phyloP scores from a whole-genome alignment of 2,113 vertebrate genomes.

The Clupea harengus region DNA sequence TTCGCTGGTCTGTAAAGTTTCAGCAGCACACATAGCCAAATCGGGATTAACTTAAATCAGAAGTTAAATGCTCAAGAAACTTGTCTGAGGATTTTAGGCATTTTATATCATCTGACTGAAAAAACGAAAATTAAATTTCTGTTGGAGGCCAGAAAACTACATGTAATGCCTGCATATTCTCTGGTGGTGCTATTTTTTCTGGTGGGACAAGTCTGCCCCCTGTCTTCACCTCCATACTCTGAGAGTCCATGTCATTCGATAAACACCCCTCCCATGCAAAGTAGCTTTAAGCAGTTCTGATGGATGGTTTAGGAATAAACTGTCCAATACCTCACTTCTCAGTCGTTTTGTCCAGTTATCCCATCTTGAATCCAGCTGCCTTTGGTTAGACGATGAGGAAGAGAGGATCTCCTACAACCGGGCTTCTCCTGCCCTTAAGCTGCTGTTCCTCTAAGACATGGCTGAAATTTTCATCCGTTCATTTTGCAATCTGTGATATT shows the following conservation, averaged over 20 bases:
- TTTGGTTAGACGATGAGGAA: not conserved
- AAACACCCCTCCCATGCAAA: not conserved
- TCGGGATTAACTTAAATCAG: too few relatives aligned
- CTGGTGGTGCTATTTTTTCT: not conserved
- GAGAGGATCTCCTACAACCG: conserved; percentile 18
- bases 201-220: not conserved
- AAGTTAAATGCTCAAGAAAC: not conserved
- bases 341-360: not conserved
- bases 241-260: not conserved
- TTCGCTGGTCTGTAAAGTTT: not conserved
- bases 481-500: not conserved
- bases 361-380: conserved; percentile 20
- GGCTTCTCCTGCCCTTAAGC: conserved; percentile 26
- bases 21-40: too few relatives aligned
- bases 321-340: not conserved
- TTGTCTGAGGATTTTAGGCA: not conserved
- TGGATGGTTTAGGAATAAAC: conserved; percentile 27
- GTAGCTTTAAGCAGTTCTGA: conserved; percentile 26
- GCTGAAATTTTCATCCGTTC: not conserved
- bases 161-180: not conserved
- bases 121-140: not conserved
- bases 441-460: not conserved
- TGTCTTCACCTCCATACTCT: not conserved
- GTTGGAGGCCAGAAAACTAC: not conserved
- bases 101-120: not conserved